Base-by-base conservation (phyloP, 1,140 invertebrate genomes). In the Thaumatotibia leucotreta region DNA sequence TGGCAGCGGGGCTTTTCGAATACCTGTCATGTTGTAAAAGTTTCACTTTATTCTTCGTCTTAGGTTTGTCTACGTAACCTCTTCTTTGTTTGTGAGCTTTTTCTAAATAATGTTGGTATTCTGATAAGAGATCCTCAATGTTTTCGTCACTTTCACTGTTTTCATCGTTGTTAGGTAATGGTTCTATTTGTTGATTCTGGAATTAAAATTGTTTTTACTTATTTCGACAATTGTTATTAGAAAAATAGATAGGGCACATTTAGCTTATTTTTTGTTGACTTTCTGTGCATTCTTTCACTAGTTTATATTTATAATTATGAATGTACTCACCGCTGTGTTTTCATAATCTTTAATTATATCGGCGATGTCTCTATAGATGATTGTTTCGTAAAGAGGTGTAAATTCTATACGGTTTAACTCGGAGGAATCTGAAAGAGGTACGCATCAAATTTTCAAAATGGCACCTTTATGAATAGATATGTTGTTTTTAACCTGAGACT, bases 81-180 rank as follows among this genome's bases (percentile, higher is more conserved):
- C 73, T 61, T 50, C 75, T 76, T 66, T 86, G 84, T 64, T 83
- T 85, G 61, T 88, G 80, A 14, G 82, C 86, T 72, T 80, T 90
- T 22, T 90, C 83, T 74, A 90, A 80, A 68, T 86, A 82, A 45
- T 80, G 73, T 68, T 88, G 83, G 66, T 90, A 90, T 70, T 90
- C 86, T 29, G 75, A 68, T 69, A 88, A 58, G 23, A 90, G 72
- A 65, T 84, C 76, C 67, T 88, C 84, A 5, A 88, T 70, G 49
- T 82, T 79, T 68, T 90, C 88, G 31, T 84, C 76, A 65, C 83
- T 84, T 65, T 85, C 83, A 68, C 80, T 86, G 14, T 58, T 8
- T 1, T 45, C 52, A 29, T 76, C 77, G 69, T 74, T 82, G 27
- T 78, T 74, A 5, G 62, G n/a, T 33, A 74, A 50, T 4, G 61